These are phyloP conservation scores for Diplodus sargus DNA, from an alignment of 2,797 vertebrate genomes.

Conservation along the genomic window DNA sequence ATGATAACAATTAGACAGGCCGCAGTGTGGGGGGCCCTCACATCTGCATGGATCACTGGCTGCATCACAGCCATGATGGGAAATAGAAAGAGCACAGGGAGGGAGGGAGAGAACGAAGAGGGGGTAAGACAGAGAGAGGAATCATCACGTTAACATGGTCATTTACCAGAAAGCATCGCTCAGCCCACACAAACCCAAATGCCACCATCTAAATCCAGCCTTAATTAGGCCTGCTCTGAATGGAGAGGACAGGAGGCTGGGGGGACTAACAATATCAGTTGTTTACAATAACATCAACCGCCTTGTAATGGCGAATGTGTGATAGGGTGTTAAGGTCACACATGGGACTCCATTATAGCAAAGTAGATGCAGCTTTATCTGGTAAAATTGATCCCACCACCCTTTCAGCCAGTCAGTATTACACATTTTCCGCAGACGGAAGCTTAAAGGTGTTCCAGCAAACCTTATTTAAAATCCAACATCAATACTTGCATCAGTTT, in stretches of 20 bases:
- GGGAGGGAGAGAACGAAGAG: conserved; percentile 16
- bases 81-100: conserved; percentile 41
- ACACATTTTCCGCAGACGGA: conserved; percentile 28
- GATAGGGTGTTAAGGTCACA: conserved; percentile 80
- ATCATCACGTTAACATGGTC: conserved; percentile 79
- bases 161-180: conserved; percentile 75
- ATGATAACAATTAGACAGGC: conserved; percentile 80
- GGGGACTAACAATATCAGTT: conserved; percentile 77
- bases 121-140: conserved; percentile 51
- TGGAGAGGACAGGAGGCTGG: conserved; percentile 68
- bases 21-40: conserved; percentile 1
- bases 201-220: conserved; percentile 78
- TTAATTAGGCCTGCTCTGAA: conserved; percentile 73
- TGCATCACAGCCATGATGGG: conserved; percentile 30
- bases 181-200: conserved; percentile 79
- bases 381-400: conserved; percentile 63
- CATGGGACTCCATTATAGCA: conserved; percentile 74
- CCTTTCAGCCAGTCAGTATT: conserved; percentile 31
- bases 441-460: conserved; percentile 17
- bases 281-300: conserved; percentile 77
- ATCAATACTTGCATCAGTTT: neutral
- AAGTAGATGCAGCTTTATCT: conserved; percentile 69
- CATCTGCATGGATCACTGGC: conserved; percentile 75
- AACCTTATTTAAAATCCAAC: conserved; percentile 35
- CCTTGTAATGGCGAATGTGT: conserved; percentile 74